Evolutionary conservation across 2,888 invertebrate species (phyloP).

Genomic region (Meteorus colon): DNA sequence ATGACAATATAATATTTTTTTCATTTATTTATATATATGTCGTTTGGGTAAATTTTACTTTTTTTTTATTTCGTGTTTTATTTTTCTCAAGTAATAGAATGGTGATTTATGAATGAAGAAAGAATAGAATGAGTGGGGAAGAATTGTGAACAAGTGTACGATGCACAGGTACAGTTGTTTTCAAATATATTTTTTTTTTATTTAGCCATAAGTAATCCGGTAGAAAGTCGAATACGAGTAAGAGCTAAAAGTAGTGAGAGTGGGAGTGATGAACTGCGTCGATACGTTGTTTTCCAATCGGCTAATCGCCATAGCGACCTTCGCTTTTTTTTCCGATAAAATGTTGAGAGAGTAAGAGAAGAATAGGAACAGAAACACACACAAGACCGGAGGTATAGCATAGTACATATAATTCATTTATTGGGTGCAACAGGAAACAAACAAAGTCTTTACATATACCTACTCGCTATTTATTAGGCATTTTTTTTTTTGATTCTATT

Average conservation of each 20-base stretch:
- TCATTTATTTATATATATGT: not conserved
- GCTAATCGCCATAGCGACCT: slow-evolving; percentile 55
- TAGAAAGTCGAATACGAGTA: not conserved
- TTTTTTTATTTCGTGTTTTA: slow-evolving; percentile 9
- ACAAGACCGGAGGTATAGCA: not conserved
- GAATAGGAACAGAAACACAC: not conserved
- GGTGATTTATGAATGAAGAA: not conserved
- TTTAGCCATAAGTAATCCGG: slow-evolving; percentile 17
- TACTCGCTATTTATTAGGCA: not conserved
- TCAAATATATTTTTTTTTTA: slow-evolving; percentile 20
- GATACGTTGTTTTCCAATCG: slow-evolving; percentile 51
- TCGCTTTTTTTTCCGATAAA: slow-evolving; percentile 43
- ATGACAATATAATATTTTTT: not conserved
- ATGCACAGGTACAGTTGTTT: slow-evolving; percentile 21
- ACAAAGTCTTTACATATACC: not conserved
- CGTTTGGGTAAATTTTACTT: not conserved
- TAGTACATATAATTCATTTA: not conserved
- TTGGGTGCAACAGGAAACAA: slow-evolving; percentile 1
- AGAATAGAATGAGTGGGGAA: not conserved
- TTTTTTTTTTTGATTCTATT: not conserved
- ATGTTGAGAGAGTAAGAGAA: not conserved
- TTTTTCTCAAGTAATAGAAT: not conserved
- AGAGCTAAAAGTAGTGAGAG: not conserved
- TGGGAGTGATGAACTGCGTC: not conserved
- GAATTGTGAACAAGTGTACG: not conserved